These are phyloP conservation scores for Scolanthus callimorphus DNA, from an alignment of 92 coral and sea anemone genomes.

Conservation along the genomic window DNA sequence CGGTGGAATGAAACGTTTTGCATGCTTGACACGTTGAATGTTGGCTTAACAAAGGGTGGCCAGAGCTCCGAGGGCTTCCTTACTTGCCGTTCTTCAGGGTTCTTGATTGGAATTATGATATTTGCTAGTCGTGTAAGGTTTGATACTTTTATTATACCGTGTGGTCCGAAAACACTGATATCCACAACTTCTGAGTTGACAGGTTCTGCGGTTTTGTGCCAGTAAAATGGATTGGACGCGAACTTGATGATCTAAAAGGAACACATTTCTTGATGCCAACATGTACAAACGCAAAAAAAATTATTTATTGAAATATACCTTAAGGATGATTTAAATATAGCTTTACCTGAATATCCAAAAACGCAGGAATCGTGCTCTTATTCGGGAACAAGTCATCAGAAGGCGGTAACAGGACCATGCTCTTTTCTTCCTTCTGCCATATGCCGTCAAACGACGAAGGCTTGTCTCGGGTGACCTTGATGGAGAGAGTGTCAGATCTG, in stretches of 20 bases:
- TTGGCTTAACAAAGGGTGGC: slow-evolving; percentile 69
- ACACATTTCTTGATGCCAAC: not conserved
- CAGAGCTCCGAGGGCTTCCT: slow-evolving; percentile 16
- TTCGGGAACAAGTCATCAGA: slow-evolving; percentile 34
- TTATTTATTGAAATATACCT: too few relatives aligned
- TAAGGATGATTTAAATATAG: not conserved
- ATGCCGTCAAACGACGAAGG: slow-evolving; percentile 41
- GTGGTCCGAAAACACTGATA: slow-evolving; percentile 56
- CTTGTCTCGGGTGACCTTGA: slow-evolving; percentile 38
- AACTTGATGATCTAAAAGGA: slow-evolving; percentile 26
- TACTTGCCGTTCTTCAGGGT: slow-evolving; percentile 16
- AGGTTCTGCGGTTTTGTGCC: slow-evolving; percentile 58
- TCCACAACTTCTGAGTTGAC: slow-evolving; percentile 78
- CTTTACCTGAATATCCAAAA: slow-evolving; percentile 25
- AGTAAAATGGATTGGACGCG: slow-evolving; percentile 62
- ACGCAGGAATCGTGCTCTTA: slow-evolving; percentile 2
- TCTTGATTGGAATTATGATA: slow-evolving; percentile 39
- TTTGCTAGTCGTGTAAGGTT: slow-evolving; percentile 57
- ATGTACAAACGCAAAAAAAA: too few relatives aligned
- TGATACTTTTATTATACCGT: slow-evolving; percentile 45
- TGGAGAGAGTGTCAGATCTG: slow-evolving; percentile 20
- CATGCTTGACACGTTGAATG: slow-evolving; percentile 20
- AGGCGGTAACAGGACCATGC: slow-evolving; percentile 48
- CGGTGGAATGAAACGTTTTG: slow-evolving; percentile 46
- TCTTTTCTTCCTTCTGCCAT: slow-evolving; percentile 19